These are phyloP conservation scores for Petrolisthes cinctipes DNA, from an alignment of 2,888 invertebrate genomes.

Conservation along the genomic window DNA sequence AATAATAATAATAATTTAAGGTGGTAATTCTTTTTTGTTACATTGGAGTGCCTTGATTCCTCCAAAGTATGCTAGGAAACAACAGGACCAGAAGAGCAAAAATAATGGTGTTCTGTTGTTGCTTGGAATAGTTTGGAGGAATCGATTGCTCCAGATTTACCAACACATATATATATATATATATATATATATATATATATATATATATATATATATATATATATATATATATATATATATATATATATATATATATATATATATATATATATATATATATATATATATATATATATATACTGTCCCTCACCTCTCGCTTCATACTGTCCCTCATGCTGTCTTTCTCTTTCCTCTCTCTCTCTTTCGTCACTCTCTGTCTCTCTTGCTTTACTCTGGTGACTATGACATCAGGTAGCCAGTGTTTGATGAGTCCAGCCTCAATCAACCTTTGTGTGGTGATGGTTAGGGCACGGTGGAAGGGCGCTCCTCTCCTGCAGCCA, in stretches of 20 bases:
- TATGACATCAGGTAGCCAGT: conserved; percentile 37
- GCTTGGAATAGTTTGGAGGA: too few species aligned
- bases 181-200: background rate
- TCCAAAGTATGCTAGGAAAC: too few species aligned
- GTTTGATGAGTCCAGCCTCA: conserved; percentile 34
- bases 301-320: too few species aligned
- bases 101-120: too few species aligned
- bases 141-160: too few species aligned
- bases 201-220: conserved; percentile 16
- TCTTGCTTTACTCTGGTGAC: conserved; percentile 15
- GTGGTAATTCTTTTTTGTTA: too few species aligned
- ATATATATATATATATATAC: conserved; percentile 33
- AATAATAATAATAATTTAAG: too few species aligned
- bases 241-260: conserved; percentile 43
- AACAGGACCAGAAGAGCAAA: too few species aligned
- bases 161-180: background rate
- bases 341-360: too few species aligned
- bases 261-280: conserved; percentile 40
- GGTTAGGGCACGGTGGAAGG: conserved; percentile 28
- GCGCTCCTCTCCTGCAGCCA: conserved; percentile 36
- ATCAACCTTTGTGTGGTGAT: conserved; percentile 31
- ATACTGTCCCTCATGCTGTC: too few species aligned
- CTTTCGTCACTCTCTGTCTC: background rate
- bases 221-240: conserved; percentile 31
- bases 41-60: too few species aligned